These are phyloP conservation scores for Gymnopithys bicolor DNA, from an alignment of 2,797 vertebrate species.

Conservation along the genomic window DNA sequence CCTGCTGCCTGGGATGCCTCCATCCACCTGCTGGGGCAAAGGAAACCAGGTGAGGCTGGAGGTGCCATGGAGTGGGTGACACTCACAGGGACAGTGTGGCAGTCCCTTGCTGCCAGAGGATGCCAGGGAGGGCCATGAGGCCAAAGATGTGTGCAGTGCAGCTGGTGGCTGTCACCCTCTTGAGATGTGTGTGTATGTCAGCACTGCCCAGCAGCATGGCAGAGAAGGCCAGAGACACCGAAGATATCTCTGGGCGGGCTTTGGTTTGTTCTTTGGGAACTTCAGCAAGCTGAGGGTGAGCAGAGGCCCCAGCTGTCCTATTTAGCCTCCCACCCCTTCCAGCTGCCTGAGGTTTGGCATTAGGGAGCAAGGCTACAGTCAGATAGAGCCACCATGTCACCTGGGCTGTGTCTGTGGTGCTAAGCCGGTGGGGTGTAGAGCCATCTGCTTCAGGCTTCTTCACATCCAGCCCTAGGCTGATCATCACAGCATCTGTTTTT, in stretches of 20 bases:
- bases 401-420: slow-evolving; percentile 75
- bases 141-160: fast-evolving
- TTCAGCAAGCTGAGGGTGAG: background rate
- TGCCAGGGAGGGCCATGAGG: background rate
- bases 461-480: slow-evolving; percentile 76
- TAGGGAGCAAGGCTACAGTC: background rate
- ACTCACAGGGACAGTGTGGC: background rate
- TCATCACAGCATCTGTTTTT: slow-evolving; percentile 80
- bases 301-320: background rate
- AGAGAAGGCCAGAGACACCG: background rate
- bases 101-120: background rate
- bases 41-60: background rate
- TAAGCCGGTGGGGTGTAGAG: slow-evolving; percentile 70
- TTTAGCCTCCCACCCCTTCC: background rate
- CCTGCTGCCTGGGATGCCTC: slow-evolving; percentile 43
- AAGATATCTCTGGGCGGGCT: background rate
- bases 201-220: background rate
- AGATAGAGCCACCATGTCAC: slow-evolving; percentile 50
- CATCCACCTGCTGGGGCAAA: slow-evolving; percentile 69
- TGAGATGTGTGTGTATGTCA: background rate
- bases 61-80: background rate
- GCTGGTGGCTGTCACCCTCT: background rate
- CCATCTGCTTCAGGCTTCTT: slow-evolving; percentile 82
- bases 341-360: background rate
- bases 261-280: background rate